Evolutionary conservation across 2,113 vertebrate genomes (phyloP).

Genomic region (Vicugna pacos): DNA sequence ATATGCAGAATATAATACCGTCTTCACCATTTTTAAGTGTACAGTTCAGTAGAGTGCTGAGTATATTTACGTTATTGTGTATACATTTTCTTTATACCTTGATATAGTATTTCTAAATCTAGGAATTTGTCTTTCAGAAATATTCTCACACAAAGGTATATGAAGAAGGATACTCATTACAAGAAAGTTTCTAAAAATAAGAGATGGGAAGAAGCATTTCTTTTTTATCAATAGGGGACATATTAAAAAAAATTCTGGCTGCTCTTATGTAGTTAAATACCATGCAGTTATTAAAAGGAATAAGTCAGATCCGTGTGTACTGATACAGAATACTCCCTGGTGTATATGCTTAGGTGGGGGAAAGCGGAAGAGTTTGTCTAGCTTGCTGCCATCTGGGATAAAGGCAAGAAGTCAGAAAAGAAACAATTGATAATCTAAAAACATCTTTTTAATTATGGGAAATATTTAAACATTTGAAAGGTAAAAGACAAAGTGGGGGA

Average conservation of each 20-base stretch:
- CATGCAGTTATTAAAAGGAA: not conserved
- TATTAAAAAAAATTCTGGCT: constrained; percentile 15
- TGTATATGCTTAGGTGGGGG: not conserved
- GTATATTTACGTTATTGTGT: not conserved
- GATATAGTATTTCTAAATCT: not conserved
- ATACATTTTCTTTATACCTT: not conserved
- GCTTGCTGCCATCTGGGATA: not conserved
- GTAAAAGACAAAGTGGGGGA: not conserved
- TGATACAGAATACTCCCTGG: not conserved
- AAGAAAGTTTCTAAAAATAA: constrained; percentile 3
- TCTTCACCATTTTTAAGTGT: not conserved
- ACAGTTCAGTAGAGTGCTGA: not conserved
- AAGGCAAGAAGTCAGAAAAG: not conserved
- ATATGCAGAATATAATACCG: not conserved
- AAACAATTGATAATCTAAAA: not conserved
- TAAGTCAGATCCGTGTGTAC: not conserved
- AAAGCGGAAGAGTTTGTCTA: not conserved
- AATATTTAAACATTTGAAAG: constrained; percentile 10
- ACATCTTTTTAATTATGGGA: not conserved
- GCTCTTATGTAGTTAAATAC: not conserved
- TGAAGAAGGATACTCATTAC: not conserved
- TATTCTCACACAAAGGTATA: constrained; percentile 22
- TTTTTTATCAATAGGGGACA: constrained; percentile 1
- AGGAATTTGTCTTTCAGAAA: constrained; percentile 36
- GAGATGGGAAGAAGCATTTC: not conserved